Evolutionary conservation across 2,888 invertebrate species (phyloP).

Genomic region (Limnephilus auricula): DNA sequence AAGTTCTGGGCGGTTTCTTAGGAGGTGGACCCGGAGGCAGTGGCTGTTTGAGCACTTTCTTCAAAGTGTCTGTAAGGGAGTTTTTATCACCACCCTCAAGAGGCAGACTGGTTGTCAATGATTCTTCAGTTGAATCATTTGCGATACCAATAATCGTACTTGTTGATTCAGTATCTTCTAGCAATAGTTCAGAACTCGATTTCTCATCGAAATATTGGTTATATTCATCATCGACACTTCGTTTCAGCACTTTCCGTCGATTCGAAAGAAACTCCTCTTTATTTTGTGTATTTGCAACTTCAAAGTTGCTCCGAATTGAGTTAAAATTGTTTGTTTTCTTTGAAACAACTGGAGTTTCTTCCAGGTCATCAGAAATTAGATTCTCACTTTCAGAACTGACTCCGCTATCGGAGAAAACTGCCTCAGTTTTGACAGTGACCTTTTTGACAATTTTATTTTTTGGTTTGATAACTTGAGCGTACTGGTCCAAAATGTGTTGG

Average conservation of each 20-base stretch:
- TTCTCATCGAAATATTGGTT: slow-evolving; percentile 31
- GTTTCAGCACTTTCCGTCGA: slow-evolving; percentile 63
- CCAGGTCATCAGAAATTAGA: slow-evolving; percentile 68
- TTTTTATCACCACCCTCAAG: slow-evolving; percentile 74
- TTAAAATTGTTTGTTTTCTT: slow-evolving; percentile 69
- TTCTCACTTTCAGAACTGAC: slow-evolving; percentile 77
- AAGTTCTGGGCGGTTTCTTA: slow-evolving; percentile 85
- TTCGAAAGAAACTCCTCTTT: slow-evolving; percentile 50
- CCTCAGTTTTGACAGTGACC: slow-evolving; percentile 50
- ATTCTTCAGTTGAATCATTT: slow-evolving; percentile 70
- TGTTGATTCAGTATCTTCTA: not conserved
- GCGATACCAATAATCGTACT: not conserved
- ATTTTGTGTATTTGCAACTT: slow-evolving; percentile 45
- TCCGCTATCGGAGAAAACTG: slow-evolving; percentile 75
- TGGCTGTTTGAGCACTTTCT: slow-evolving; percentile 82
- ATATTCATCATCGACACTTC: slow-evolving; percentile 22
- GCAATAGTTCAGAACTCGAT: not conserved
- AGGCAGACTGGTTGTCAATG: slow-evolving; percentile 63
- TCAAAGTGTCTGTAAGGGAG: slow-evolving; percentile 79
- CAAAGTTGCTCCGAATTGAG: slow-evolving; percentile 64
- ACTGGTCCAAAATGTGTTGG: slow-evolving; percentile 75
- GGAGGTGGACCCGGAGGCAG: slow-evolving; percentile 85
- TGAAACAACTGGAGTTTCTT: slow-evolving; percentile 68
- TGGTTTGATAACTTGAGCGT: slow-evolving; percentile 74
- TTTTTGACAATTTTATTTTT: slow-evolving; percentile 67